Evolutionary conservation across 2,797 vertebrate genomes (phyloP).

Genomic region (Pempheris klunzingeri): DNA sequence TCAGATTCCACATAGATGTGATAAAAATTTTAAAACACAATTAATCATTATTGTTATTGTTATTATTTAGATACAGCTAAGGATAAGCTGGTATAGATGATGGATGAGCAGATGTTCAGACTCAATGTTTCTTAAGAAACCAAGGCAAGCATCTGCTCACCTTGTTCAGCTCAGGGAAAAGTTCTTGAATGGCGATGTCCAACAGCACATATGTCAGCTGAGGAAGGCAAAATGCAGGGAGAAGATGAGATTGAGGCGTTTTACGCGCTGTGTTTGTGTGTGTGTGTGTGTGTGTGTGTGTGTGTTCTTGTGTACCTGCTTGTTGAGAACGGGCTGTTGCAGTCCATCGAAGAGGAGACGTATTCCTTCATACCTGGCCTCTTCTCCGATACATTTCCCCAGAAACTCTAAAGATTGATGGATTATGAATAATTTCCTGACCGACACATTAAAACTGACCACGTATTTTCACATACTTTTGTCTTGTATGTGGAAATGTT

Average conservation of each 20-base stretch:
- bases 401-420: conserved; percentile 87
- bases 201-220: conserved; percentile 96
- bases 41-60: too few species aligned
- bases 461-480: background rate
- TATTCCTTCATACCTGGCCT: conserved; percentile 93
- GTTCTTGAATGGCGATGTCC: conserved; percentile 94
- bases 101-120: background rate
- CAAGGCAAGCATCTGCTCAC: conserved; percentile 74
- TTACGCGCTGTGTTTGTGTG: background rate
- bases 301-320: conserved; percentile 88
- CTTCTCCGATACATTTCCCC: conserved; percentile 95
- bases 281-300: background rate
- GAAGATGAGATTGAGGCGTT: background rate
- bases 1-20: background rate
- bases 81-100: background rate
- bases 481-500: background rate
- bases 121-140: background rate
- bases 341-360: conserved; percentile 94
- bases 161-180: conserved; percentile 96
- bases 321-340: conserved; percentile 98
- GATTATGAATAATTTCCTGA: conserved; percentile 12
- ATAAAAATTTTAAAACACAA: background rate
- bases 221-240: conserved; percentile 18
- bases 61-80: background rate
- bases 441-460: background rate